Base-by-base conservation (phyloP, 2,797 vertebrate genomes). In the Eurystomus glaucurus region DNA sequence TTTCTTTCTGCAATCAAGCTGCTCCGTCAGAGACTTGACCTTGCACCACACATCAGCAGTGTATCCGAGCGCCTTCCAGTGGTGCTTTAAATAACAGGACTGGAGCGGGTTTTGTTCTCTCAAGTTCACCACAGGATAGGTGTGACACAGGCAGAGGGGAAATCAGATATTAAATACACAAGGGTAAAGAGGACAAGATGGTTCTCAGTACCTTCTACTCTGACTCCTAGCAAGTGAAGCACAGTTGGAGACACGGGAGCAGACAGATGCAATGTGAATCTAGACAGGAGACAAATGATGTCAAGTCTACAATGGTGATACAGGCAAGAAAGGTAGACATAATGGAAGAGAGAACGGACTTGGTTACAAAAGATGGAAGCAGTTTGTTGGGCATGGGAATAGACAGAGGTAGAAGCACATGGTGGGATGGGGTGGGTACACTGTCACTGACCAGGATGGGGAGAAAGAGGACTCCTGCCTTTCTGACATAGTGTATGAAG, bases 1-100 rank as follows among this genome's bases (percentile, higher is more conserved):
- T 92, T 94, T 23, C 25, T 79, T 85, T 85, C 66, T 39, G 46
- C 74, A 69, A 39, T 37, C 66, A 96, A 31, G 39, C 39, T 77
- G n/a, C 43, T 78, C 65, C 87, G 50, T 54, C 80, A 57, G 43
- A 14, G 45, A 54, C 46, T 87, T 93, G 45, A 54, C 46, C 88
- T 93, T 51, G 62, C 19, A 90, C 39, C 39, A 92, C 33, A 58
- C 66, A 54, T 14, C 45, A 78, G 33, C 39, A 85, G 54, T 64
- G 25, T 58, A 76, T 45, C 66, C 31, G 58, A 95, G 46, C 45
- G 9, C 43, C 54, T 95, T 95, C 66, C 88, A 79, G 43, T 70
- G 33, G 23, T 65, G 46, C 58, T 95, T 93, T 86, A 78, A 85
- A 50, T 77, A 88, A 82, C 3, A 6, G 65, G 31, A 82, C 54